Conservation (phyloP, 2,888 invertebrate species). For the Eristalis pertinax region DNA sequence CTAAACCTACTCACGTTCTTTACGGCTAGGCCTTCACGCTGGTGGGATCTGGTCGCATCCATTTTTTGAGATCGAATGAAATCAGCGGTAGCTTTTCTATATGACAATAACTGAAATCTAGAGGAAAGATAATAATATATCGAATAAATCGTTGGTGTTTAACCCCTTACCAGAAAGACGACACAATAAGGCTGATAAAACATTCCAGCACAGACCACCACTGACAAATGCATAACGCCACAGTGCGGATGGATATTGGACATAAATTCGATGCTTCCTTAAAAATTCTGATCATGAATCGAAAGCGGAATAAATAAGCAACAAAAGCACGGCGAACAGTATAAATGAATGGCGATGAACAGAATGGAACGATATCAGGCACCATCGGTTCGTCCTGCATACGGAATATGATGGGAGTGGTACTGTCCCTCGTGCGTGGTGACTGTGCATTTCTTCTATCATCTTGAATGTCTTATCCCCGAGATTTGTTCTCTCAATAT, state of each 20-base stretch:
- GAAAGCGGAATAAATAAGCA: constrained; percentile 51
- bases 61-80: too few relatives aligned
- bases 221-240: constrained; percentile 1
- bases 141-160: too few relatives aligned
- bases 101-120: too few relatives aligned
- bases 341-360: constrained; percentile 16
- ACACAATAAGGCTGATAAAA: too few relatives aligned
- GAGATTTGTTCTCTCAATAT: constrained; percentile 35
- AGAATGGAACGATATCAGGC: background rate
- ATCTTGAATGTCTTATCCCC: constrained; percentile 15
- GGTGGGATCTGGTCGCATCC: too few relatives aligned
- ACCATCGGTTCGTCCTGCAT: constrained; percentile 36
- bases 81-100: too few relatives aligned
- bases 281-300: constrained; percentile 50
- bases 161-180: too few relatives aligned
- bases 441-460: constrained; percentile 5
- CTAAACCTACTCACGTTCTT: too few relatives aligned
- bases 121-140: too few relatives aligned
- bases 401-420: constrained; percentile 27
- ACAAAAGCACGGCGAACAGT: constrained; percentile 18
- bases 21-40: too few relatives aligned
- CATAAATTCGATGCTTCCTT: constrained; percentile 23
- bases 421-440: constrained; percentile 20
- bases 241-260: constrained; percentile 20
- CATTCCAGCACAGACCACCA: background rate